Evolutionary conservation across 1,140 invertebrate genomes (phyloP).

Genomic region (Neotoxoptera formosana): DNA sequence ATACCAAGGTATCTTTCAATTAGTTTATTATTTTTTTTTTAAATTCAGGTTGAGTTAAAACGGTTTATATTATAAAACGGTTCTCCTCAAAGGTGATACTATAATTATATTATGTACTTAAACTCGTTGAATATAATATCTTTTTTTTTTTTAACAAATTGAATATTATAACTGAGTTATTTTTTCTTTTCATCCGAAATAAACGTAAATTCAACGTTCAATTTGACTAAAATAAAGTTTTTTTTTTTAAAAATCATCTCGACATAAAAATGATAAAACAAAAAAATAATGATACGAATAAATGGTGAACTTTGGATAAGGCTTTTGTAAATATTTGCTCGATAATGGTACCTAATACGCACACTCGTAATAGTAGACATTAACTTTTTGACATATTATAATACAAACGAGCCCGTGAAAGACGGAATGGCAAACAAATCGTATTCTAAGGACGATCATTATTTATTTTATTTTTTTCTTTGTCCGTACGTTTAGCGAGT

Average conservation of each 20-base stretch:
- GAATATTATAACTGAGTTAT: not conserved
- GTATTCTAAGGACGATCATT: not conserved
- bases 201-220: not conserved
- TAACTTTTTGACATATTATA: not conserved
- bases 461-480: not conserved
- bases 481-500: not conserved
- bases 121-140: not conserved
- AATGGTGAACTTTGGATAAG: not conserved
- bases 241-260: not conserved
- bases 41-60: not conserved
- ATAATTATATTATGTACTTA: constrained; percentile 7
- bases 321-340: not conserved
- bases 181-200: not conserved
- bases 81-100: not conserved
- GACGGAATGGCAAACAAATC: not conserved
- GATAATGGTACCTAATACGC: not conserved
- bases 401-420: not conserved
- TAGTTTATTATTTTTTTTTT: not conserved
- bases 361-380: not conserved
- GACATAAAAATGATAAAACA: not conserved
- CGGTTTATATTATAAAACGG: not conserved
- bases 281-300: not conserved
- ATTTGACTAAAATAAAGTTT: not conserved
- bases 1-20: not conserved
- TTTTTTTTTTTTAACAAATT: not conserved